Percentiles rank a stretch among this genome's conserved stretches.
These are phyloP conservation scores for Zaprionus inermis DNA, from an alignment of 1,140 invertebrate species.

Conservation along the genomic window DNA sequence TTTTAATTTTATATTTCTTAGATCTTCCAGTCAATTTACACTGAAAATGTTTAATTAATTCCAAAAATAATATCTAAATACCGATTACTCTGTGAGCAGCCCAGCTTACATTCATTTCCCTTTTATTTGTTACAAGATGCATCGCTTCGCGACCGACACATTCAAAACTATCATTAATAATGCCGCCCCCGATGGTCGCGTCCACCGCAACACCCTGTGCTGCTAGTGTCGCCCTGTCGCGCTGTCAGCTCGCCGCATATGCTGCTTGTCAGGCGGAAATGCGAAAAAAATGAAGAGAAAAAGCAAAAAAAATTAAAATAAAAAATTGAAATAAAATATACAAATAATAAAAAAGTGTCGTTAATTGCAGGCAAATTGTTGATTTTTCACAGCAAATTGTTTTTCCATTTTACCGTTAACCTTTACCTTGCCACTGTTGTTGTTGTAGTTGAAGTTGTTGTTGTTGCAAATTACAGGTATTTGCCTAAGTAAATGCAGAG, in stretches of 20 bases:
- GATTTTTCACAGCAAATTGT: slow-evolving; percentile 16
- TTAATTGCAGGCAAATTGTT: slow-evolving; percentile 57
- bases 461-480: slow-evolving; percentile 38
- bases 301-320: slow-evolving; percentile 15
- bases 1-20: too few relatives aligned
- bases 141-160: slow-evolving; percentile 31
- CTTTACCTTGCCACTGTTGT: slow-evolving; percentile 5
- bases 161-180: slow-evolving; percentile 54
- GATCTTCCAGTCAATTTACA: too few relatives aligned
- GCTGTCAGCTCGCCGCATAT: slow-evolving; percentile 53
- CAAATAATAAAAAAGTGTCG: slow-evolving; percentile 6
- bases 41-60: too few relatives aligned
- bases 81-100: too few relatives aligned
- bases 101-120: too few relatives aligned
- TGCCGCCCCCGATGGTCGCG: slow-evolving; percentile 7
- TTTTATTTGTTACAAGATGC: slow-evolving; percentile 35
- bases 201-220: slow-evolving; percentile 17
- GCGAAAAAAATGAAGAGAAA: slow-evolving; percentile 18
- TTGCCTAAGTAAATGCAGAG: slow-evolving; percentile 28
- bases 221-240: not conserved
- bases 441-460: not conserved
- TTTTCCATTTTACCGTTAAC: slow-evolving; percentile 28
- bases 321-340: slow-evolving; percentile 12
- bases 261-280: slow-evolving; percentile 47
- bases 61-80: too few relatives aligned